Evolutionary conservation across 2,113 vertebrate genomes (phyloP).

Genomic region (Penelope pileata): DNA sequence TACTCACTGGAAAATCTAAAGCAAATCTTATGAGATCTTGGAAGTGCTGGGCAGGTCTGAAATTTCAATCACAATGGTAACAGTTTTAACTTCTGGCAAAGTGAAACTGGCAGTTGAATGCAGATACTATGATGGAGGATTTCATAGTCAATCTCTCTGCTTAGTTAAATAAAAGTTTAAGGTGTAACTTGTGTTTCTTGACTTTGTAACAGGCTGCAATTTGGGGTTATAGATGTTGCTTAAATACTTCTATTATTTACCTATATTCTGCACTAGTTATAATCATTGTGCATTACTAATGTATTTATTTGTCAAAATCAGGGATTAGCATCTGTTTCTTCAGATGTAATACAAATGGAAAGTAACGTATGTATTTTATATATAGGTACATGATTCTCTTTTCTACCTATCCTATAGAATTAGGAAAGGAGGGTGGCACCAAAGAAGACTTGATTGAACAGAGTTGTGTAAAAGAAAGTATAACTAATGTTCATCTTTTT

Average conservation of each 20-base stretch:
- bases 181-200: background rate
- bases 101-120: background rate
- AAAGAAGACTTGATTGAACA: background rate
- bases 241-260: background rate
- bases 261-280: background rate
- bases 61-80: background rate
- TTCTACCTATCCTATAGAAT: background rate
- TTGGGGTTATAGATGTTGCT: background rate
- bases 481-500: background rate
- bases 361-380: background rate
- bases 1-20: background rate
- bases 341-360: background rate
- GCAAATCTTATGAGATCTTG: background rate
- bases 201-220: background rate
- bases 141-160: background rate
- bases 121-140: background rate
- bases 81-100: background rate
- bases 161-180: background rate
- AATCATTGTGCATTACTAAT: background rate
- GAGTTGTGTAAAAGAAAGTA: background rate
- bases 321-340: background rate
- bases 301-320: background rate
- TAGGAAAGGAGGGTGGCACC: background rate
- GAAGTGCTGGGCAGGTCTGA: background rate
- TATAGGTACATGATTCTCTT: background rate